These are phyloP conservation scores for Phrynocephalus versicolor DNA, from an alignment of 2,113 vertebrate genomes.

Conservation along the genomic window DNA sequence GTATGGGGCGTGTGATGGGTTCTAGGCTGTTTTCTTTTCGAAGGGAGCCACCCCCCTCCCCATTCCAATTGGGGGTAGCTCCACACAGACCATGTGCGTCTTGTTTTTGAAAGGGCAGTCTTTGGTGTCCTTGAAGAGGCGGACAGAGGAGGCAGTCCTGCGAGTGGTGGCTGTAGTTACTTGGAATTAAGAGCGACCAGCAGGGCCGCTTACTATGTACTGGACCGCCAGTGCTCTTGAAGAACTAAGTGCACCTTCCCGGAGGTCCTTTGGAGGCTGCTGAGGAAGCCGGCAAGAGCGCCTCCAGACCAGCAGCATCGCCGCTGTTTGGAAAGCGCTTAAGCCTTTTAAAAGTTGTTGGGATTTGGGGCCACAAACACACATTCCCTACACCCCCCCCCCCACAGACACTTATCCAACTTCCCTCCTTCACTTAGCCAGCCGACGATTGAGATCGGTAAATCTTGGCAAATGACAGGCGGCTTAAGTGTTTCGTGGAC, in stretches of 20 bases:
- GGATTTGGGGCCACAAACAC: not conserved
- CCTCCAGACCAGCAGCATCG: not conserved
- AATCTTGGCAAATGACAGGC: not conserved
- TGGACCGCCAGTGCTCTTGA: not conserved
- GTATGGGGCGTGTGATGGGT: not conserved
- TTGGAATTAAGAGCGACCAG: not conserved
- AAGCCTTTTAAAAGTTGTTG: not conserved
- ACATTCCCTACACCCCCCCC: too few relatives aligned
- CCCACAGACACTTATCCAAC: too few relatives aligned
- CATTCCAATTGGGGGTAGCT: too few relatives aligned
- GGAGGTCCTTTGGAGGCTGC: not conserved
- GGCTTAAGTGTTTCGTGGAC: slow-evolving; percentile 16
- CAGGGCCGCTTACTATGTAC: too few relatives aligned
- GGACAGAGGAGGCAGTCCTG: not conserved
- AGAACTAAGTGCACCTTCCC: not conserved
- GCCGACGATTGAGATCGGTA: not conserved
- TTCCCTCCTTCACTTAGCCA: not conserved
- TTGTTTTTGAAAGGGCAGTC: not conserved
- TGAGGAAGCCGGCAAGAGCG: not conserved
- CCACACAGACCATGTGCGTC: too few relatives aligned
- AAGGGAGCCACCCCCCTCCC: too few relatives aligned
- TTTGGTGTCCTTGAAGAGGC: not conserved
- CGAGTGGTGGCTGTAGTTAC: not conserved
- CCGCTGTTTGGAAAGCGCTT: not conserved
- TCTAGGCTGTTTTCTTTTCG: not conserved